Conservation (phyloP, 2,113 vertebrate genomes). For the Daubentonia madagascariensis region DNA sequence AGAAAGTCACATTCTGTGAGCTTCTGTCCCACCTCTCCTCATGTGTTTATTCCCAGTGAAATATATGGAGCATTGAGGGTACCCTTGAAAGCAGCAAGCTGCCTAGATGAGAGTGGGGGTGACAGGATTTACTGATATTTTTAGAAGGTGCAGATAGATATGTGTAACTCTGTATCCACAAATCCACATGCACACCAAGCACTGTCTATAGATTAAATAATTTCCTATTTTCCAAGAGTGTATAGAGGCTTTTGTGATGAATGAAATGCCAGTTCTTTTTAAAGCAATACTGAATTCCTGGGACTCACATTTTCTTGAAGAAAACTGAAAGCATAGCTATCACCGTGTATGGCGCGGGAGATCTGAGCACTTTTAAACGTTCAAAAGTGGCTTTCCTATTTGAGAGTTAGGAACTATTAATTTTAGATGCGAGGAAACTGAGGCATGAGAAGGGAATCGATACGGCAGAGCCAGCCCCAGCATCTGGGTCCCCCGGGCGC, state of each 20-base stretch:
- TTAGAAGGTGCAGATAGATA: background rate
- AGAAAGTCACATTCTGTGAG: background rate
- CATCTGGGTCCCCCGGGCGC: background rate
- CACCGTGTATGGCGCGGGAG: background rate
- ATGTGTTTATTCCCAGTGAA: background rate
- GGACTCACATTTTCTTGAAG: background rate
- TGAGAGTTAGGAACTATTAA: background rate
- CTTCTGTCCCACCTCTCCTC: background rate
- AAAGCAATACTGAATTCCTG: background rate
- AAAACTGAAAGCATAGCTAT: background rate
- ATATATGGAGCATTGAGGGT: background rate
- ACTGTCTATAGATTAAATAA: background rate
- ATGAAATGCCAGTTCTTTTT: background rate
- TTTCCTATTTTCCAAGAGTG: background rate
- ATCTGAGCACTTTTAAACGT: background rate
- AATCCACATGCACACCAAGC: background rate
- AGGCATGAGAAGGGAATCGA: background rate
- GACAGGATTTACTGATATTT: background rate
- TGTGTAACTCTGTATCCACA: background rate
- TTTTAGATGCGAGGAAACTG: background rate
- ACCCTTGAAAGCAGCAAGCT: background rate
- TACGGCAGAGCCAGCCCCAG: background rate
- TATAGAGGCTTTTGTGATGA: background rate
- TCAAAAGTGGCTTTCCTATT: background rate
- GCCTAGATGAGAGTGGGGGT: background rate